Conservation (phyloP, 2,113 vertebrate species). For the Cyprinus carpio region DNA sequence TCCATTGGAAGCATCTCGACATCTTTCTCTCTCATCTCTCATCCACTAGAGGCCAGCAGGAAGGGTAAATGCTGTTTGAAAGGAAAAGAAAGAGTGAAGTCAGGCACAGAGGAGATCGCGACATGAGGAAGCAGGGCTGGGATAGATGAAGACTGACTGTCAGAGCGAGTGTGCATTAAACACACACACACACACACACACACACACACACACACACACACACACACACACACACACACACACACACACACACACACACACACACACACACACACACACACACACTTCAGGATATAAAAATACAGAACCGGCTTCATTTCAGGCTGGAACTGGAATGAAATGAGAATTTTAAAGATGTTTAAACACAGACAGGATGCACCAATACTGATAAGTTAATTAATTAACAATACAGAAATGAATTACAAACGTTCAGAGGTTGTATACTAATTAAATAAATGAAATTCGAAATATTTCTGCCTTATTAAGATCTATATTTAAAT, state of each 20-base stretch:
- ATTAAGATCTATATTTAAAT: too few relatives aligned
- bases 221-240: conserved; percentile 29
- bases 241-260: conserved; percentile 46
- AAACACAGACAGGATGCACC: too few relatives aligned
- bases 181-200: conserved; percentile 21
- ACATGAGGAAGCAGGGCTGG: conserved; percentile 20
- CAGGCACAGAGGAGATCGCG: conserved; percentile 17
- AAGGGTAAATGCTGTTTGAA: conserved; percentile 38
- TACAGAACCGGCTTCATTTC: neutral
- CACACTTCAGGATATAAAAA: neutral
- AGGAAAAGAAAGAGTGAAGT: neutral
- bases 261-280: conserved; percentile 45
- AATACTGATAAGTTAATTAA: too few relatives aligned
- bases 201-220: neutral
- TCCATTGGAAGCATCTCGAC: conserved; percentile 48
- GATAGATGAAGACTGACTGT: conserved; percentile 43
- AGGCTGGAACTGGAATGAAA: neutral
- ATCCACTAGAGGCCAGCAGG: conserved; percentile 37
- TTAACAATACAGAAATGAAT: too few relatives aligned
- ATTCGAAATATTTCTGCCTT: too few relatives aligned
- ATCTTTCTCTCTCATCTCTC: conserved; percentile 41
- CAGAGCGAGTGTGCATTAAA: conserved; percentile 33
- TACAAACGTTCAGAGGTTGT: too few relatives aligned
- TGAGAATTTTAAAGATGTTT: too few relatives aligned
- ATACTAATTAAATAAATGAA: too few relatives aligned